phyloP scores from a whole-genome alignment of 92 coral and sea anemone genomes.

The Muricea muricata region DNA sequence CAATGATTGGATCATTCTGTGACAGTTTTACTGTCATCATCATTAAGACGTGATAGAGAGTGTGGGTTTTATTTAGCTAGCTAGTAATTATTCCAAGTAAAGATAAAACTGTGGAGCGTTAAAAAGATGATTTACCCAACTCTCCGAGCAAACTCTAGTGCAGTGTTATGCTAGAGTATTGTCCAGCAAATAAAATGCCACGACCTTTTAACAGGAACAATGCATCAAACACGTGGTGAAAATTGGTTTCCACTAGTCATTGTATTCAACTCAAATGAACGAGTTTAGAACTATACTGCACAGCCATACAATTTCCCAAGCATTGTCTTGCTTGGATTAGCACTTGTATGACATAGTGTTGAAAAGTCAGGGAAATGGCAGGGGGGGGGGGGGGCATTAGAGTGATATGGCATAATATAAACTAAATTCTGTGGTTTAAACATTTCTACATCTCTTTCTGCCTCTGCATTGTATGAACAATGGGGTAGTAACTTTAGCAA shows the following conservation, averaged over 20 bases:
- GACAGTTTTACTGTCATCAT: too few species aligned
- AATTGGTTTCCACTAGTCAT: constrained; percentile 11
- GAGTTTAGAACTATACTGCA: constrained; percentile 10
- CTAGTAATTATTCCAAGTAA: not conserved
- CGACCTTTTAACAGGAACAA: constrained; percentile 3
- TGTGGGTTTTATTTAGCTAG: not conserved
- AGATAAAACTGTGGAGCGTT: not conserved
- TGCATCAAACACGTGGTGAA: constrained; percentile 45
- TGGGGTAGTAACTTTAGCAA: constrained; percentile 9
- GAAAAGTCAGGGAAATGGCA: not conserved
- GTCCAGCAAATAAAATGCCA: constrained; percentile 9
- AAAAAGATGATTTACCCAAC: not conserved
- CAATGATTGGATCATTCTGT: not conserved
- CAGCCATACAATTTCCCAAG: not conserved
- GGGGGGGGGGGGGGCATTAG: not conserved
- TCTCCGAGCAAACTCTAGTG: not conserved
- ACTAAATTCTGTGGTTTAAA: not conserved
- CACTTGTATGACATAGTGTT: not conserved
- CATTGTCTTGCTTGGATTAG: not conserved
- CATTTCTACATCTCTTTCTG: not conserved
- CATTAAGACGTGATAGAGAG: not conserved
- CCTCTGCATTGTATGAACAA: constrained; percentile 16
- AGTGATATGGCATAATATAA: not conserved
- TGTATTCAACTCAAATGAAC: not conserved
- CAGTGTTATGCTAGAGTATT: not conserved